Conservation (phyloP, 2,113 vertebrate species). For the Toxostoma redivivum region DNA sequence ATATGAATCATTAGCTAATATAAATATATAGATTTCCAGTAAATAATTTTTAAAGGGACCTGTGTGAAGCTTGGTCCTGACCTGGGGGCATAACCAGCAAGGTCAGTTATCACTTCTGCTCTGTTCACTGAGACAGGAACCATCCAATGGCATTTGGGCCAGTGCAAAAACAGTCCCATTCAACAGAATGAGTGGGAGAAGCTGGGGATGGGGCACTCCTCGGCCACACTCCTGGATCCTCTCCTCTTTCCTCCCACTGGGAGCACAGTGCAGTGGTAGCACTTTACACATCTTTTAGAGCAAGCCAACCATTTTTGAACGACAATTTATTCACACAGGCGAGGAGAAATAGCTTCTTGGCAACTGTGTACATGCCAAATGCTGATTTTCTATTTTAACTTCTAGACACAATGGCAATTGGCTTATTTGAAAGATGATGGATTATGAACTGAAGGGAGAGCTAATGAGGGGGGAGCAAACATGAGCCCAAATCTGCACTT, state of each 20-base stretch:
- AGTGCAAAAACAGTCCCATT: background rate
- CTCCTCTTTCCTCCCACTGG: background rate
- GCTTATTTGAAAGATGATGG: background rate
- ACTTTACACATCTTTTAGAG: background rate
- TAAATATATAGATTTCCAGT: background rate
- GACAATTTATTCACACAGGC: conserved; percentile 24
- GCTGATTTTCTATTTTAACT: conserved; percentile 53
- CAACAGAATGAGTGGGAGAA: background rate
- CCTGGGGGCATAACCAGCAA: background rate
- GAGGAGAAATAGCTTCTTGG: conserved; percentile 18
- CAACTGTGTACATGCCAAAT: background rate
- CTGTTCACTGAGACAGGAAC: background rate
- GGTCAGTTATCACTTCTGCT: background rate
- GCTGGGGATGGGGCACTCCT: background rate
- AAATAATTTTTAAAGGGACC: background rate
- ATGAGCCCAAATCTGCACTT: background rate
- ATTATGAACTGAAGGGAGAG: background rate
- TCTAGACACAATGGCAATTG: background rate
- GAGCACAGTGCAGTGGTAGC: background rate
- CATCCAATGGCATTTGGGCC: fast-evolving
- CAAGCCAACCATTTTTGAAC: background rate
- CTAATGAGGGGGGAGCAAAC: background rate
- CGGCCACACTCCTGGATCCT: background rate
- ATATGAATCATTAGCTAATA: fast-evolving
- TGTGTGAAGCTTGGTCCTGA: background rate